Base-by-base conservation (phyloP, 2,113 vertebrate genomes). In the Tragulus kanchil region DNA sequence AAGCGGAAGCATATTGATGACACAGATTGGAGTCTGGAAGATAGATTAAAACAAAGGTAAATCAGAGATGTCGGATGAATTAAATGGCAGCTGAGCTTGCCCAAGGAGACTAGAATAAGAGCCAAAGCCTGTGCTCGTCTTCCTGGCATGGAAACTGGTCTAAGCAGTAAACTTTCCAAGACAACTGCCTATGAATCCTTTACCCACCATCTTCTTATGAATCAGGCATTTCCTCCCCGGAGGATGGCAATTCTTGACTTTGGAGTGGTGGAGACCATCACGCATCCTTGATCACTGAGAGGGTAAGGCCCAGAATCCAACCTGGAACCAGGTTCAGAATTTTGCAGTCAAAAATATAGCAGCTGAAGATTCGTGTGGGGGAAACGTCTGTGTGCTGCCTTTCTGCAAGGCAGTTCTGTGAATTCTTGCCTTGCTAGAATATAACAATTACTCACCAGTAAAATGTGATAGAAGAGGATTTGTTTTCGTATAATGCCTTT, bases 361-460 rank as follows among this genome's bases (percentile, higher is more conserved):
- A 19, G 87, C 87, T 94, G 81, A 79, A 77, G 42, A 13, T 17
- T 54, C 3, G 1, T 59, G 17, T 78, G 45, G 81, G 45, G 64
- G 58, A 56, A 54, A 52, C 8, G 0, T 73, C 89, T 77, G 65
- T 50, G 50, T 11, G 13, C 28, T 67, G 21, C 79, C 28, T 94
- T 36, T 61, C n/a, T 7, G 48, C 45, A 45, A 92, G 83, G 42
- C 69, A 90, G n/a, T 28, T 16, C 89, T 71, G 61, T 25, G 83
- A 61, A 90, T 81, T 79, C 89, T 94, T 65, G 61, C 0, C 78
- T 97, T 45, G 56, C 91, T 67, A 59, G 71, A 97, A 61, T 59
- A 62, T 95, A 83, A 36, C 91, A 92, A 97, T 93, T 95, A 97
- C 84, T 97, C 95, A 95, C 93, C 56, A 95, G 52, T 89, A 92